Evolutionary conservation across 2,888 invertebrate species (phyloP), one percentile per base, ranked within the genome.

Genomic region (Apodemia zela): DNA sequence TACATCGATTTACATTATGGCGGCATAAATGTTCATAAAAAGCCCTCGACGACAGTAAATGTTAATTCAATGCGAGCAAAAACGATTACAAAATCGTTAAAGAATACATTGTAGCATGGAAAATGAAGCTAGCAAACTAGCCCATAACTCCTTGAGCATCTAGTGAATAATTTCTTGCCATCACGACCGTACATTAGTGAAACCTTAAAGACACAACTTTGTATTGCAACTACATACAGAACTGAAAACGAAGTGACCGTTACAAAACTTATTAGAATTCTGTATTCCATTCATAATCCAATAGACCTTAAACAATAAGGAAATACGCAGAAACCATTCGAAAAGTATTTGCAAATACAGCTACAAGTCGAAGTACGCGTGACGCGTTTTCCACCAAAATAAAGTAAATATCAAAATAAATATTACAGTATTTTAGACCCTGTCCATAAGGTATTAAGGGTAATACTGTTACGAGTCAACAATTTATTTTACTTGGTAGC

Each of bases 311-410:
- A 81, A 85, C 87, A 87, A 88, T 87, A 80, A 89, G 88, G 88
- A 90, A 88, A 88, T 90, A 89, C 88, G 82, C 80, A 81, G 90
- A 89, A 89, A 80, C 80, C 79, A 80, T 84, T 80, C 78, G 78
- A 79, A 76, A 79, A 77, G 81, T 82, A 82, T 88, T 89, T 79
- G 89, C 88, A 80, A 89, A 88, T 87, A 82, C 77, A 73, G 74
- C 79, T 76, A 69, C 73, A 69, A 89, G 79, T 86, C 87, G 68
- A 71, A 68, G 77, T 89, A 89, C 86, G 87, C 72, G 69, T 79
- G 77, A 71, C 78, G 82, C 81, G 81, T 85, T 87, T 85, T 88
- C 88, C 82, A 84, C 79, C 74, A 74, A 71, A 69, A 69, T 69
- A 73, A 73, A 75, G 70, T 69, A 73, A 75, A 78, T 77, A 75